Evolutionary conservation across 2,113 vertebrate genomes (phyloP).

Genomic region (Bubo scandiacus): DNA sequence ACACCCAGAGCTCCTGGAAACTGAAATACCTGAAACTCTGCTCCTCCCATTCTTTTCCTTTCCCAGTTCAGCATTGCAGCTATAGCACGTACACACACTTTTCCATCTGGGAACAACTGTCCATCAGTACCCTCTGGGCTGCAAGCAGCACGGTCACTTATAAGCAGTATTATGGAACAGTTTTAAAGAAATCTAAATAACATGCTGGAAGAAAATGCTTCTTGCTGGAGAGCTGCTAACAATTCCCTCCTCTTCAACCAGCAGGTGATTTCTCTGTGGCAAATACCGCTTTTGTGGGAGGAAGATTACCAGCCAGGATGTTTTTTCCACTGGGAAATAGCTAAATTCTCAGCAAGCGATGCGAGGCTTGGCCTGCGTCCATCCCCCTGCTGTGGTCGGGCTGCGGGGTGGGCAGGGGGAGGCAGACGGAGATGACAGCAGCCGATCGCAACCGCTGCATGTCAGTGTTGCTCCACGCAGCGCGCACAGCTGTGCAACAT

Average conservation of each 20-base stretch:
- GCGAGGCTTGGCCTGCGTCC: neutral
- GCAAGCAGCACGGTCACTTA: neutral
- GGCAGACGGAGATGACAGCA: neutral
- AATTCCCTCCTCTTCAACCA: neutral
- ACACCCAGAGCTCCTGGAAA: neutral
- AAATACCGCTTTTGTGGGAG: neutral
- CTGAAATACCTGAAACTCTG: neutral
- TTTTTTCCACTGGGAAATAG: neutral
- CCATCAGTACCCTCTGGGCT: neutral
- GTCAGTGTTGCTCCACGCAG: conserved; percentile 43
- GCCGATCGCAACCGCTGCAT: neutral
- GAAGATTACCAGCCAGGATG: neutral
- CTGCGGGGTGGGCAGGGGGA: neutral
- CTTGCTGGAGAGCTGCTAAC: neutral
- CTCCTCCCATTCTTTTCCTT: neutral
- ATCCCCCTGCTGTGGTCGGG: neutral
- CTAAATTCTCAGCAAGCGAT: neutral
- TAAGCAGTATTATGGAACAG: neutral
- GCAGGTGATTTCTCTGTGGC: neutral
- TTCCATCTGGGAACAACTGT: neutral
- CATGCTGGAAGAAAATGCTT: neutral
- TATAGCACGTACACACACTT: neutral
- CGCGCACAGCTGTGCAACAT: conserved; percentile 28
- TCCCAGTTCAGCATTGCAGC: neutral
- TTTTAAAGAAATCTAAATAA: neutral